Evolutionary conservation across 2,113 vertebrate species (phyloP).

Genomic region (Tapirus terrestris): DNA sequence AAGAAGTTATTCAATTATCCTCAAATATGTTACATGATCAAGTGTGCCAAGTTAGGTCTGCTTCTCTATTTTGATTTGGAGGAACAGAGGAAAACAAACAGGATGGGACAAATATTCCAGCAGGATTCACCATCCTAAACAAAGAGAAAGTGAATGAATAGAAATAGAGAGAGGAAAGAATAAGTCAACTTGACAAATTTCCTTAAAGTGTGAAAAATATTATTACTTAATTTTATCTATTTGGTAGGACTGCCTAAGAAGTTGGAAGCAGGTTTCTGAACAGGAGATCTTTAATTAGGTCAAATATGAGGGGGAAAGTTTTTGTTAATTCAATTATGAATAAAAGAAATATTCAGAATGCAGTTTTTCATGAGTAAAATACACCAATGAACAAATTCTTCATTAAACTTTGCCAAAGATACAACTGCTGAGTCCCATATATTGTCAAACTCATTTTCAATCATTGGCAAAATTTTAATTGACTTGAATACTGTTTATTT

Average conservation of each 20-base stretch:
- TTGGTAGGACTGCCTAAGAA: neutral
- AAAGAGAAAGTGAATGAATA: constrained; percentile 3
- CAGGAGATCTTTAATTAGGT: neutral
- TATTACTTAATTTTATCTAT: neutral
- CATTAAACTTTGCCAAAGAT: neutral
- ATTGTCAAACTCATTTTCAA: constrained; percentile 30
- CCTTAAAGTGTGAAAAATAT: neutral
- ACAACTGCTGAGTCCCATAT: neutral
- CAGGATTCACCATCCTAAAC: neutral
- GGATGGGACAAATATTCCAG: neutral
- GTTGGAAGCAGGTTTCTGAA: neutral
- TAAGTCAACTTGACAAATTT: neutral
- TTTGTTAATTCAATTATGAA: constrained; percentile 16
- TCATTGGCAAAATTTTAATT: constrained; percentile 43
- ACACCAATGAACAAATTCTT: neutral
- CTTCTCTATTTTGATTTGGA: neutral
- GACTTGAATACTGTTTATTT: neutral
- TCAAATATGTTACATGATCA: neutral
- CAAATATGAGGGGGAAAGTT: neutral
- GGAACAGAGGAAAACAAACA: constrained; percentile 2
- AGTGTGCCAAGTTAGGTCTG: neutral
- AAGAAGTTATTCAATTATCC: neutral
- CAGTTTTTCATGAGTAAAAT: neutral
- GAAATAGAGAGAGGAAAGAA: neutral
- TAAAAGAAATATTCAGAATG: neutral